Percentiles rank a stretch among this genome's conserved stretches.
Conservation (phyloP, 2,888 invertebrate species). For the Escarpia spicata region DNA sequence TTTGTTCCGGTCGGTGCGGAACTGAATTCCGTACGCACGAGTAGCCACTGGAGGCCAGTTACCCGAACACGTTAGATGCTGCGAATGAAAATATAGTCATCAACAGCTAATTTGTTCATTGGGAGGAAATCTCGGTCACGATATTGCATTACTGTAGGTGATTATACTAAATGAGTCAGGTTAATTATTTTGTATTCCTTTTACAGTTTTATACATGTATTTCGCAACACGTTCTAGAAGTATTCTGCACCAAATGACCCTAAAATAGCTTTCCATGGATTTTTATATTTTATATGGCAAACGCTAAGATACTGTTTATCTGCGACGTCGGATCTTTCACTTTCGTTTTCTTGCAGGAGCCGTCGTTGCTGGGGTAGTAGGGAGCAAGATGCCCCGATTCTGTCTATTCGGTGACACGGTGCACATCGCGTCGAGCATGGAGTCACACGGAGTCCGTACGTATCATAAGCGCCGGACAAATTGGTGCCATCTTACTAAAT, state of each 20-base stretch:
- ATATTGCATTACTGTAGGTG: neutral
- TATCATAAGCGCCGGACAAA: neutral
- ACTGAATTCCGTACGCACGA: neutral
- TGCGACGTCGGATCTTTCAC: neutral
- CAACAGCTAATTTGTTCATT: neutral
- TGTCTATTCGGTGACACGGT: conserved; percentile 31
- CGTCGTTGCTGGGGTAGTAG: conserved; percentile 29
- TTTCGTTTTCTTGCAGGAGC: conserved; percentile 17
- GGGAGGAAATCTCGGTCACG: neutral
- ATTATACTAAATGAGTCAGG: neutral
- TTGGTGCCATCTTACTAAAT: neutral
- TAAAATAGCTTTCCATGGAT: neutral
- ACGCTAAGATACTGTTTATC: neutral
- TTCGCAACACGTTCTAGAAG: neutral
- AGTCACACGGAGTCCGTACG: conserved; percentile 25
- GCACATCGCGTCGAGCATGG: conserved; percentile 27
- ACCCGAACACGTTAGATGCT: neutral
- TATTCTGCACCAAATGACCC: neutral
- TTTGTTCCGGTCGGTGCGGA: neutral
- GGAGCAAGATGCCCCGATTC: conserved; percentile 19
- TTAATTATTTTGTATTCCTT: neutral
- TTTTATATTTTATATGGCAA: neutral
- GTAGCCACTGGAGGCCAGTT: neutral
- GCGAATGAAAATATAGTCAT: neutral
- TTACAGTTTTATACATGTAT: no score